A percentile compares a stretch with the other conserved stretches of the same genome.
Conservation (phyloP, 1,140 invertebrate genomes). For the Aphis craccivora region DNA sequence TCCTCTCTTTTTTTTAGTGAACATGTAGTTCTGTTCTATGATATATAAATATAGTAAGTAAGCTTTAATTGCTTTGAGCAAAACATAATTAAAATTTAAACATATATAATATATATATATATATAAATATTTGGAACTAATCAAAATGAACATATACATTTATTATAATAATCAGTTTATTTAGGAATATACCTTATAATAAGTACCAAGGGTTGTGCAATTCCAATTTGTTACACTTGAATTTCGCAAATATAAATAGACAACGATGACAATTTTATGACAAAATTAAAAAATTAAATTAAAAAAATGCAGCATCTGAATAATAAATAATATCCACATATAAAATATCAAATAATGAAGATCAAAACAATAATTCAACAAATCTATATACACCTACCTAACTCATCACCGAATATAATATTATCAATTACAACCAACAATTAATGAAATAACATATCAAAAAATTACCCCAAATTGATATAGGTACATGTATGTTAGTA, state of each 20-base stretch:
- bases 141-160: background rate
- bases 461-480: background rate
- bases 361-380: background rate
- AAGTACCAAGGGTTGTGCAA: constrained; percentile 55
- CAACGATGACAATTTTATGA: background rate
- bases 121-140: constrained; percentile 14
- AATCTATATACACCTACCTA: constrained; percentile 24
- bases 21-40: background rate
- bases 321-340: background rate
- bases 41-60: background rate
- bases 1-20: background rate
- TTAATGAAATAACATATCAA: constrained; percentile 1
- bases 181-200: constrained; percentile 21
- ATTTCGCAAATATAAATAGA: constrained; percentile 11
- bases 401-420: constrained; percentile 20
- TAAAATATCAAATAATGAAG: constrained; percentile 16
- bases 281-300: background rate
- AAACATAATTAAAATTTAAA: background rate
- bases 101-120: background rate
- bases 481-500: no score
- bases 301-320: constrained; percentile 16
- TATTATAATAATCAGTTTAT: background rate
- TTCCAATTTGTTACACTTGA: constrained; percentile 34
- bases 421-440: background rate
- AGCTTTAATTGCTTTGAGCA: background rate